Evolutionary conservation across 2,797 vertebrate genomes (phyloP), one percentile per base, ranked within the genome.

Genomic region (Melanotaenia nigrans): DNA sequence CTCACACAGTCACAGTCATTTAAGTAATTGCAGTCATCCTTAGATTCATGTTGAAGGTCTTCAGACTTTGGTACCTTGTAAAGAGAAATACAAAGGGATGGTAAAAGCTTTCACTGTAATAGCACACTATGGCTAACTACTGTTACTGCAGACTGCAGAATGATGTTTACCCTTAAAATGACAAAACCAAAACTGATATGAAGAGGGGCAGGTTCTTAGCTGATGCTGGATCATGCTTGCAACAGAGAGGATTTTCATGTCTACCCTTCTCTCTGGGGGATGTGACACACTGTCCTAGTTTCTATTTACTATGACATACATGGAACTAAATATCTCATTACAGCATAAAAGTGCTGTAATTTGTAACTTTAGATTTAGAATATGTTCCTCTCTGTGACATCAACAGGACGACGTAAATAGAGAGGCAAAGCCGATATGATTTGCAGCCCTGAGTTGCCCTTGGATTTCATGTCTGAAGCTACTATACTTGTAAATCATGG

Each of bases 401-500:
- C 77, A 64, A 75, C 61, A 59, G 72, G 67, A 78, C 32, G 28
- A 61, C 3, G 28, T 74, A 78, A 86, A 83, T 45, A 74, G 35
- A 63, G 58, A 81, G 58, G 67, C 66, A 74, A 85, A 87, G 83
- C 74, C 30, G 5, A 38, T 11, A 56, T 83, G 82, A 90, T 91
- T 89, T 92, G 77, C 30, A 57, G 83, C 73, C 67, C 47, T 1
- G 78, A 59, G 72, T 66, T 75, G 85, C 86, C 87, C 87, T 90
- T 91, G 87, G 78, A 89, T 87, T 91, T 88, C 83, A 83, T 85
- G 84, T 90, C 76, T 75, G 72, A 78, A 45, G 74, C 82, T 71
- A 81, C 87, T 88, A 78, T 82, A 82, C 81, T 86, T 89, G 83
- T 90, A 92, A 92, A 93, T 91, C 87, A 88, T 79, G 80, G 83